Evolutionary conservation across 2,113 vertebrate genomes (phyloP), one percentile per base, ranked within the genome.

Genomic region (Brachyhypopomus gauderio): DNA sequence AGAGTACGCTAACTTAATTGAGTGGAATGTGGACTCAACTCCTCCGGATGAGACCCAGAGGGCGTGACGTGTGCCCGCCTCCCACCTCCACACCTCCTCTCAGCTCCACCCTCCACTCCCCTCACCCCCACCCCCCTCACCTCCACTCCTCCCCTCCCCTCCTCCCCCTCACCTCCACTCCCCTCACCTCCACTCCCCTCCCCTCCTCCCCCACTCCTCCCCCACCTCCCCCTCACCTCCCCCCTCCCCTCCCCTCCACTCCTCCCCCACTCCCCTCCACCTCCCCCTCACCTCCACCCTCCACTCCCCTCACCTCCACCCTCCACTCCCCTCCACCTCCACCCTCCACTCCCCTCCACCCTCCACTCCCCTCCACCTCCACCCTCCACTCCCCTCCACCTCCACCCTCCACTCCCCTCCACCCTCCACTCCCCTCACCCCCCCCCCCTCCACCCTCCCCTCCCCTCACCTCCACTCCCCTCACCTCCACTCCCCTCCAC

Each of bases 391-490:
- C 3, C 1, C 63, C 58, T 91, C 82, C n/a, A n/a, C n/a, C n/a
- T n/a, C n/a, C n/a, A n/a, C 97, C 96, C 93, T 94, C 67, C 89
- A 81, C 79, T 93, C 92, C 5, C 88, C 60, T 91, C 85, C 73
- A 88, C 81, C 0, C 30, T 1, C 30, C 30, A 2, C 30, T 3
- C 3, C 1, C 63, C 58, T 91, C 82, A 97, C 96, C 93, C 94
- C 67, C 79, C 93, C 92, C 5, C 86, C 88, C 60, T 91, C 85
- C 73, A 88, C 81, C 0, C 30, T 1, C 30, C 30, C 3, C 30
- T 3, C 3, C 1, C 63, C 58, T 91, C 82, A 97, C 96, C 93
- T 94, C 67, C 89, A 81, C 79, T 93, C 92, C n/a, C n/a, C n/a
- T n/a, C 5, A 86, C 88, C 60, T 91, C 85, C 73, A n/a, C n/a